These are phyloP conservation scores for Macaca mulatta DNA, from an alignment of 2,113 vertebrate genomes.

Conservation along the genomic window DNA sequence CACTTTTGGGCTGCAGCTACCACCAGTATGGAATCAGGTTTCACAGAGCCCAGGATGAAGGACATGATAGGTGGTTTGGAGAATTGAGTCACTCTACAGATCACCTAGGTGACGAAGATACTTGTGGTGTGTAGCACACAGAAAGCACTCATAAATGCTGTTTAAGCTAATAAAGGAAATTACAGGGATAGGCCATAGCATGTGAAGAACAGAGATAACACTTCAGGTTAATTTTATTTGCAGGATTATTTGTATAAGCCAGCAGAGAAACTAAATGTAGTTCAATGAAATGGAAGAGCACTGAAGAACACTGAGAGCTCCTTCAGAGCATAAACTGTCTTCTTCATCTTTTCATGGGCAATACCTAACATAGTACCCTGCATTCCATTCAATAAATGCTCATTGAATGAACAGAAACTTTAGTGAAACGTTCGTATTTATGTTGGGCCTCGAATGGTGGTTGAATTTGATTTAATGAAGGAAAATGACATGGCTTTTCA, in stretches of 20 bases:
- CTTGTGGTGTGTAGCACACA: not conserved
- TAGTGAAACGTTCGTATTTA: not conserved
- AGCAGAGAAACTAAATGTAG: not conserved
- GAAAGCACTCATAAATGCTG: not conserved
- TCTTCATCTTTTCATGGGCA: accelerated
- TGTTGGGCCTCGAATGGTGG: not conserved
- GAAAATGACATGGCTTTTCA: not conserved
- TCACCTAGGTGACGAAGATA: not conserved
- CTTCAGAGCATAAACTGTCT: not conserved
- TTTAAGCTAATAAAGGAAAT: not conserved
- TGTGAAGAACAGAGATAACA: not conserved
- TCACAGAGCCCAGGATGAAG: not conserved
- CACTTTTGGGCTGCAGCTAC: not conserved
- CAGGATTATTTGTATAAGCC: not conserved
- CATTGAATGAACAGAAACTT: not conserved
- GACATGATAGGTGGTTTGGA: not conserved
- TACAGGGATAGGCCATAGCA: not conserved
- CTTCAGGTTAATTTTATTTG: not conserved
- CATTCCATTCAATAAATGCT: not conserved
- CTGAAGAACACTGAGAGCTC: not conserved
- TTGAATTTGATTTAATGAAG: not conserved
- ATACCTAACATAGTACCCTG: not conserved
- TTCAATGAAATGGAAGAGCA: not conserved
- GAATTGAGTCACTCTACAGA: not conserved
- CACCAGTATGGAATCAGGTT: not conserved